Evolutionary conservation across 2,888 invertebrate species (phyloP), one percentile per base, ranked within the genome.

Genomic region (Sinhomidia bicolor): DNA sequence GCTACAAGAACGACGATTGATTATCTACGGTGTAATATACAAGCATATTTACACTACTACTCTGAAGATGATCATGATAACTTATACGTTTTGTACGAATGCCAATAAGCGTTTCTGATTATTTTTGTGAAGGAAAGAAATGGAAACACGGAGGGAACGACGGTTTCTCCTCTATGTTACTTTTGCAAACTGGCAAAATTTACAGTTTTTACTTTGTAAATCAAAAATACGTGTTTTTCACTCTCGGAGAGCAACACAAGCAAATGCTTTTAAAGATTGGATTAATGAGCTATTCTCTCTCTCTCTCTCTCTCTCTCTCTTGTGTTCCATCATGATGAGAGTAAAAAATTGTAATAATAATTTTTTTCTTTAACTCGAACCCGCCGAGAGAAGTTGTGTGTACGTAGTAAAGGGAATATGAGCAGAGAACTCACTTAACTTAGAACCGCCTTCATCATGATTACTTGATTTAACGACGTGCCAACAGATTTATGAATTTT

Each of bases 161-260:
- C n/a, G n/a, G 47, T 47, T 14, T n/a, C n/a, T n/a, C n/a, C n/a
- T 20, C 62, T 62, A 32, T 29, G 14, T 1, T 12, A 29, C 10
- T 60, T 60, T 60, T 60, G 60, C 60, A 62, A 62, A 62, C 62
- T 62, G 62, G 62, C 62, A 14, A 62, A 62, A 62, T 62, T 32
- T 62, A 62, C 14, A 60, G 60, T n/a, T n/a, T n/a, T 23, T 26
- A 26, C 14, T 23, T 29, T 29, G 36, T 4, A 4, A 6, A 9
- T 62, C 29, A n/a, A n/a, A 17, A 14, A 47, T 47, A 17, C 17
- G 54, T 3, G 17, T 14, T 17, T 14, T 54, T 6, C 54, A 54
- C n/a, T 51, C 7, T 51, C 3, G 51, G 14, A 14, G 17, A 54
- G 54, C n/a, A 54, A 17, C 62, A 62, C 62, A 4, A 32, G 62